Evolutionary conservation across 2,797 vertebrate species (phyloP), one percentile per base, ranked within the genome.

Genomic region (Denticeps clupeoides): DNA sequence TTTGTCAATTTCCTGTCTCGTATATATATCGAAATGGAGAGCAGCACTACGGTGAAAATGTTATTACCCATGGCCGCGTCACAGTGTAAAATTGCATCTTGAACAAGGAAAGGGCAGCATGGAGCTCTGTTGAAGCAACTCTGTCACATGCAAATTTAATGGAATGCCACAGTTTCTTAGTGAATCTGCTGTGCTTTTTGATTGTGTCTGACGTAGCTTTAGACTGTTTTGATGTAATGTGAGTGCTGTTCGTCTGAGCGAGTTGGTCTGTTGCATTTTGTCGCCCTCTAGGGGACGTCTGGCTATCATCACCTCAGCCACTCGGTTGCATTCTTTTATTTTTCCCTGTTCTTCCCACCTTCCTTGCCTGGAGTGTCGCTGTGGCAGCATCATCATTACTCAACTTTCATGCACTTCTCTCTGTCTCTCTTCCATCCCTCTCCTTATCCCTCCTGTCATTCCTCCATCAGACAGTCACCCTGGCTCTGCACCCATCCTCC

Each of bases 401-500:
- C 59, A 24, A 56, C 64, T 65, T 65, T 73, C 63, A 75, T 75
- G 49, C 62, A 60, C 58, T 23, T 43, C 31, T 38, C 23, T 40
- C 29, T 42, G 43, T 65, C 45, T 56, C 57, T 45, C 58, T 47
- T 55, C 50, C 41, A 35, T 43, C 37, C 24, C 66, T 46, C 38
- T 11, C 24, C 16, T 23, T 8, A 15, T 53, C 49, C 56, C 46
- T 38, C 37, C 37, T 51, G 60, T 47, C 64, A 51, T 74, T 65
- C 58, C 49, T 57, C 57, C 69, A 75, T 81, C 74, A 87, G 84
- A 85, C 75, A 79, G 75, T 78, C 82, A 85, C 69, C 73, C 82
- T 68, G 83, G 82, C 71, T 82, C 84, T 76, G 78, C 83, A 60
- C 82, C 84, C 77, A 82, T 83, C 53, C 80, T 83, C 70, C 84